These are phyloP conservation scores for Galemys pyrenaicus DNA, from an alignment of 2,113 vertebrate species.

Conservation along the genomic window DNA sequence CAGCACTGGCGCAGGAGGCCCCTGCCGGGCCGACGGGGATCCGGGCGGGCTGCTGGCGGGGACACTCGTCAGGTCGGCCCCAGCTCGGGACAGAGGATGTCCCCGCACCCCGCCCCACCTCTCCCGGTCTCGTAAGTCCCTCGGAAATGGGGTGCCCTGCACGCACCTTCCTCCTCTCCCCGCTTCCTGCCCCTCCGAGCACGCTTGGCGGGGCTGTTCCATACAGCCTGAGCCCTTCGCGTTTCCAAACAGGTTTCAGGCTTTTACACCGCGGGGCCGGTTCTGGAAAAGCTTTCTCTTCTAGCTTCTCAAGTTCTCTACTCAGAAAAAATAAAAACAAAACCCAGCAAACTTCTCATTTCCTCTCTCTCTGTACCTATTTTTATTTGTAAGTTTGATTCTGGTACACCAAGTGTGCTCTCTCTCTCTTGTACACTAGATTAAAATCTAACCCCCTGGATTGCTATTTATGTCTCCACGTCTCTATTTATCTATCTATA, in stretches of 20 bases:
- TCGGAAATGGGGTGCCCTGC: not conserved
- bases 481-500: conserved; percentile 44
- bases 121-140: not conserved
- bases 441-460: not conserved
- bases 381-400: not conserved
- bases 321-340: not conserved
- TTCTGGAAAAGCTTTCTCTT: not conserved
- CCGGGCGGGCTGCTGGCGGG: not conserved
- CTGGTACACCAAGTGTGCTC: not conserved
- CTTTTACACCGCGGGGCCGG: not conserved
- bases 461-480: not conserved
- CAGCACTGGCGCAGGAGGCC: conserved; percentile 42
- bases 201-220: too few relatives aligned
- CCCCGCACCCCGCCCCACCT: not conserved
- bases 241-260: not conserved
- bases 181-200: not conserved
- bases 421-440: not conserved
- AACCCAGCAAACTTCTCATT: conserved; percentile 3
- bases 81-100: fast-evolving
- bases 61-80: not conserved
- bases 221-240: too few relatives aligned
- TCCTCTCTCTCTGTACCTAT: conserved; percentile 25
- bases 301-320: not conserved
- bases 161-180: fast-evolving
- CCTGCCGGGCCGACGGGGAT: conserved; percentile 29